Conservation (phyloP, 2,797 vertebrate species). For the Cercopithecus petaurista region DNA sequence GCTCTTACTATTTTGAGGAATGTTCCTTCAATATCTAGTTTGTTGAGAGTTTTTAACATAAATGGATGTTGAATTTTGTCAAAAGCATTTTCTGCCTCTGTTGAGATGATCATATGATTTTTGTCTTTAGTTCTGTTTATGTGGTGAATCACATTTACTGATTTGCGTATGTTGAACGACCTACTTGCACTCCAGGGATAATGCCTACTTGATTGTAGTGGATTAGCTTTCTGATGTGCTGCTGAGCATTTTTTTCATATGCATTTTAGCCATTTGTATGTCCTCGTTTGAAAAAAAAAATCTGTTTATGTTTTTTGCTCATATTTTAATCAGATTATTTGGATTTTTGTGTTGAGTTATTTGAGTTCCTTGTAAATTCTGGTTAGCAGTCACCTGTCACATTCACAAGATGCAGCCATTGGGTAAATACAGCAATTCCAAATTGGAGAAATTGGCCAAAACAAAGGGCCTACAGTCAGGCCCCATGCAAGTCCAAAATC, state of each 20-base stretch:
- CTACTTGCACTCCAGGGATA: not conserved
- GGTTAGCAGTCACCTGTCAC: not conserved
- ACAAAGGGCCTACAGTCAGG: not conserved
- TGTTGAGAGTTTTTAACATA: not conserved
- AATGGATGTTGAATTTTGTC: not conserved
- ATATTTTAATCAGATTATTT: not conserved
- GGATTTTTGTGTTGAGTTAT: not conserved
- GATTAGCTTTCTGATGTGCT: not conserved
- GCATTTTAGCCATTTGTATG: not conserved
- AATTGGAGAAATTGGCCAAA: not conserved
- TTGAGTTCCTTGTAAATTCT: not conserved
- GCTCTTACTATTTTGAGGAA: not conserved
- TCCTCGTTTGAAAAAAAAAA: not conserved
- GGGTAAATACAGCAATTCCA: not conserved
- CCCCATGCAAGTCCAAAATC: not conserved
- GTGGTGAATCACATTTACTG: not conserved
- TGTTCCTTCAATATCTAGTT: not conserved
- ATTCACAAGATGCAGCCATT: not conserved
- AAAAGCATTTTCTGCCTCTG: not conserved
- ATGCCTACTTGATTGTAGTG: not conserved
- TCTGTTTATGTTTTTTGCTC: not conserved
- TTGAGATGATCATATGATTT: not conserved
- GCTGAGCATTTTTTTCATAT: not conserved
- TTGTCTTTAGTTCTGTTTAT: not conserved
- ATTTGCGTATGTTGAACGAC: fast-evolving